Evolutionary conservation across 2,113 vertebrate species (phyloP).

Genomic region (Otis tarda): DNA sequence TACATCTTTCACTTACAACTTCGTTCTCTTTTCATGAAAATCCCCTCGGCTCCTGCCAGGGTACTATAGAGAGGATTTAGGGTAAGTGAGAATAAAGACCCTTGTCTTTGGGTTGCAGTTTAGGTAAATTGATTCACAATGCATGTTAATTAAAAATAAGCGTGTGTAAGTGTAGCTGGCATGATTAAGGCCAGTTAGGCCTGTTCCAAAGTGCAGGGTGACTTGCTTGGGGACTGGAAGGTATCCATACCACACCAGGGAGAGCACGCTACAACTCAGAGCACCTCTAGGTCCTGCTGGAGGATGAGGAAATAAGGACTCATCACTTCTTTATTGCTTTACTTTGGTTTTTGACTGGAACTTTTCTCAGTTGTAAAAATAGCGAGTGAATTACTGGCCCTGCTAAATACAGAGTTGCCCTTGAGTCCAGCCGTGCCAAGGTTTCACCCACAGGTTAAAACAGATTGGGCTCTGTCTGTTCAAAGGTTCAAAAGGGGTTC

Average conservation of each 20-base stretch:
- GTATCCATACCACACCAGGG: neutral
- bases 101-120: neutral
- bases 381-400: neutral
- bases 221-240: neutral
- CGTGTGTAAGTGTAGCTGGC: neutral
- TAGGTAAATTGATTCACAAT: neutral
- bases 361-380: constrained; percentile 8
- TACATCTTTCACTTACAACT: neutral
- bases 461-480: neutral
- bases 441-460: constrained; percentile 30
- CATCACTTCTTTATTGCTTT: neutral
- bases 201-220: neutral
- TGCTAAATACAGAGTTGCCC: neutral
- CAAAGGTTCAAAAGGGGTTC: constrained; percentile 26
- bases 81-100: neutral
- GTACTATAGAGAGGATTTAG: neutral
- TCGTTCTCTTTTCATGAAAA: neutral
- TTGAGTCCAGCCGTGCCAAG: neutral
- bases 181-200: neutral
- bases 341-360: neutral
- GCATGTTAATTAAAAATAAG: neutral
- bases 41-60: neutral
- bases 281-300: neutral
- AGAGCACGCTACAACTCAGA: neutral
- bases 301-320: neutral